Evolutionary conservation across 2,888 invertebrate genomes (phyloP).

Genomic region (Ornithoptera alexandrae): DNA sequence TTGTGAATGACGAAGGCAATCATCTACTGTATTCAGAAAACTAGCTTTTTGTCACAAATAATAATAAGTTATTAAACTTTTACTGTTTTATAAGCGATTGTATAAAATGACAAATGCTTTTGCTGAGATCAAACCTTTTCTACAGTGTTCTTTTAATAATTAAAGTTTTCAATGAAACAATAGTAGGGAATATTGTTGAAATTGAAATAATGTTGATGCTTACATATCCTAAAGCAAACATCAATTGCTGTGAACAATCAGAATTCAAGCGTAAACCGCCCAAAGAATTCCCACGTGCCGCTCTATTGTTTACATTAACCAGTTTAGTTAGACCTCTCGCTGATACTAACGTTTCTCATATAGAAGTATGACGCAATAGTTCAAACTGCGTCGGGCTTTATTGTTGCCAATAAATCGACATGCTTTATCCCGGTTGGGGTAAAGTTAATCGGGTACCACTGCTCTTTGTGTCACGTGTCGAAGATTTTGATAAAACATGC

Average conservation of each 20-base stretch:
- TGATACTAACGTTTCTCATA: conserved; percentile 2
- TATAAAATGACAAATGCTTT: too few relatives aligned
- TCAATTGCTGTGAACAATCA: not conserved
- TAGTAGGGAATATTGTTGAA: too few relatives aligned
- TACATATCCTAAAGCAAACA: conserved; percentile 1
- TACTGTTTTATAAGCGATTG: too few relatives aligned
- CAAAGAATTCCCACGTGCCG: conserved; percentile 16
- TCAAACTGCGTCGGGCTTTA: conserved; percentile 42
- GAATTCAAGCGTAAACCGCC: not conserved
- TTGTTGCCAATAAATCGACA: conserved; percentile 46
- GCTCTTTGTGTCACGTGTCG: conserved; percentile 57
- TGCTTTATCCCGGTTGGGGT: conserved; percentile 60
- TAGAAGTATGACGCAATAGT: conserved; percentile 30
- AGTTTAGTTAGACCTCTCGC: not conserved
- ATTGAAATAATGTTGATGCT: not conserved
- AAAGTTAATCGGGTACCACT: conserved; percentile 57
- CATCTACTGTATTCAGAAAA: too few relatives aligned
- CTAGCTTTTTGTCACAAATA: too few relatives aligned
- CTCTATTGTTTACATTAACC: conserved; percentile 23
- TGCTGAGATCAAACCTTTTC: too few relatives aligned
- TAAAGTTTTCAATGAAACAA: too few relatives aligned
- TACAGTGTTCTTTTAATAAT: too few relatives aligned
- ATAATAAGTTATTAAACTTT: too few relatives aligned
- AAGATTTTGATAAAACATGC: conserved; percentile 43
- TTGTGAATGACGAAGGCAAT: not conserved